Conservation (phyloP, 2,888 invertebrate genomes). For the Drosophila cyrtoloma region DNA sequence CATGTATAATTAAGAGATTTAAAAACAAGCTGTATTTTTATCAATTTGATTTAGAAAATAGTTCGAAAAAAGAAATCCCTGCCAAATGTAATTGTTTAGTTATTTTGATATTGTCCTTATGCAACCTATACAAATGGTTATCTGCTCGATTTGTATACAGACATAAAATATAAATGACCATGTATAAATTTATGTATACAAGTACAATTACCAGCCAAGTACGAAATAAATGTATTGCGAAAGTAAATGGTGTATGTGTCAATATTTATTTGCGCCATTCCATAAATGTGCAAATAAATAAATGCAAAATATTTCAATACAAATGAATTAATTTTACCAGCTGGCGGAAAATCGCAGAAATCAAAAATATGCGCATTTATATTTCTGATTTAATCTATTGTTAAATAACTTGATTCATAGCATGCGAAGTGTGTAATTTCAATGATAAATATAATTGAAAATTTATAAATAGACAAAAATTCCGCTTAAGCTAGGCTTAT, state of each 20-base stretch:
- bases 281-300: constrained; percentile 58
- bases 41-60: not conserved
- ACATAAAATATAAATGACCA: constrained; percentile 1
- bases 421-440: constrained; percentile 19
- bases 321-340: constrained; percentile 69
- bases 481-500: not conserved
- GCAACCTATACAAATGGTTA: constrained; percentile 11
- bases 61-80: not conserved
- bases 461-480: constrained; percentile 43
- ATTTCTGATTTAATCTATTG: constrained; percentile 27
- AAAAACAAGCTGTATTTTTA: not conserved
- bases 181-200: constrained; percentile 6
- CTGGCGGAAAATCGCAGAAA: constrained; percentile 37
- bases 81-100: not conserved
- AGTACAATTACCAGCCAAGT: not conserved
- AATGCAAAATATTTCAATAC: constrained; percentile 56
- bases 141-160: constrained; percentile 2
- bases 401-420: constrained; percentile 18
- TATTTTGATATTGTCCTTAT: not conserved
- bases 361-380: constrained; percentile 29
- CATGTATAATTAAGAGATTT: not conserved
- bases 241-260: constrained; percentile 62
- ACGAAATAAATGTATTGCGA: constrained; percentile 18
- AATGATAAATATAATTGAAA: constrained; percentile 50
- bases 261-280: constrained; percentile 59